Evolutionary conservation across 2,797 vertebrate genomes (phyloP), one percentile per base, ranked within the genome.

Genomic region (Prionace glauca): DNA sequence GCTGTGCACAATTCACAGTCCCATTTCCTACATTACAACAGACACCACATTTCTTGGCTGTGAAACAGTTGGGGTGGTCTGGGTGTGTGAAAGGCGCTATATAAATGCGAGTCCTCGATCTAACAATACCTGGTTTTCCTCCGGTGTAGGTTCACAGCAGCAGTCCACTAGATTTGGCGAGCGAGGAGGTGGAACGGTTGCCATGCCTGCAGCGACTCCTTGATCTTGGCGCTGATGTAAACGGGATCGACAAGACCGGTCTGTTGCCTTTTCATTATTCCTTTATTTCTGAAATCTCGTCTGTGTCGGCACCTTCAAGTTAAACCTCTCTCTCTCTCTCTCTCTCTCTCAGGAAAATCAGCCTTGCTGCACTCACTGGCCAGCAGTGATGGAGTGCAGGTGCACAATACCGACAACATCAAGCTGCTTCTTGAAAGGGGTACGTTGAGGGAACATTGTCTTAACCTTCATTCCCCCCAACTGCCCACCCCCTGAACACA

Each of bases 81-180:
- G 7, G 5, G 14, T 18, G 16, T 91, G 32, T 41, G 26, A 18
- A 91, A 22, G 88, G 29, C 7, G 1, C 60, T n/a, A 2, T 67
- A 36, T 1, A 22, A 36, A n/a, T 65, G 32, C 20, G 16, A 86
- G 22, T 22, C 56, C 62, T 71, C 14, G 0, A 22, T 74, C 95
- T 84, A 50, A 96, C 72, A 18, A 16, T 62, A 22, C 45, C 72
- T 77, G 50, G 91, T 95, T 0, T 94, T 0, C 1, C 22, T 3
- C 36, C 1, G 77, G 18, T 94, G 56, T 96, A 99, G 99, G 98
- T 99, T 96, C 99, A 99, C 0, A 98, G 98, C 97, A 99, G 99
- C 97, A 99, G 99, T 71, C 98, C 99, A 24, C 95, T 99, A 71
- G 99, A 99, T 96, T 97, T 99, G 90, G 98, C 99, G 96, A 98